These are phyloP conservation scores for Gila orcuttii DNA, from an alignment of 2,113 vertebrate species.

Conservation along the genomic window DNA sequence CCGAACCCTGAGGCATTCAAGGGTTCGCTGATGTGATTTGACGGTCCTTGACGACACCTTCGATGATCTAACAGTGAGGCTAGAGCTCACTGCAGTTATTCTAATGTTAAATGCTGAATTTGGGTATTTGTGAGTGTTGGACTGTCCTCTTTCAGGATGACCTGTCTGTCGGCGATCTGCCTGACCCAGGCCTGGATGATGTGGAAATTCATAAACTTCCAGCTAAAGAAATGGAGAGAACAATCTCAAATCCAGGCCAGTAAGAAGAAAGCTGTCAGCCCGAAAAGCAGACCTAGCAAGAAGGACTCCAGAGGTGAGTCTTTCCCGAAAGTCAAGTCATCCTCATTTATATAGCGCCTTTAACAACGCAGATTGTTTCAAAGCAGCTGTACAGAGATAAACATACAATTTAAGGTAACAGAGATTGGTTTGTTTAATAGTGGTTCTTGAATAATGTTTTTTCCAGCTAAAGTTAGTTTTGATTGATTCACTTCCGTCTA, in stretches of 20 bases:
- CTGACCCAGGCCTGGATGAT: constrained; percentile 89
- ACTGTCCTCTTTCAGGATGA: constrained; percentile 72
- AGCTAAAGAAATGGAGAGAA: constrained; percentile 86
- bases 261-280: constrained; percentile 76
- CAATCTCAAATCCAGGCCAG: constrained; percentile 80
- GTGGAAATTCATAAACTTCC: constrained; percentile 88
- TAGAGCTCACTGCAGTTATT: background rate
- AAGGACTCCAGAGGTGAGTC: constrained; percentile 78
- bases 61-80: background rate
- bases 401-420: too few relatives aligned
- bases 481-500: too few relatives aligned
- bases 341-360: too few relatives aligned
- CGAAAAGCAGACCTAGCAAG: constrained; percentile 79
- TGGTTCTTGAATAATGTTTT: too few relatives aligned
- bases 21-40: too few relatives aligned
- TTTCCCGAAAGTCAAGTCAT: background rate
- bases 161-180: constrained; percentile 82
- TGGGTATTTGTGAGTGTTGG: background rate
- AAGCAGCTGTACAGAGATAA: too few relatives aligned
- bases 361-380: too few relatives aligned
- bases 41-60: background rate
- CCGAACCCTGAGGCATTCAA: too few relatives aligned
- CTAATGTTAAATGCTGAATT: background rate
- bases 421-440: too few relatives aligned
- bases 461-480: too few relatives aligned